These are phyloP conservation scores for Ptychobarbus kaznakovi DNA, from an alignment of 2,797 vertebrate species.

Conservation along the genomic window DNA sequence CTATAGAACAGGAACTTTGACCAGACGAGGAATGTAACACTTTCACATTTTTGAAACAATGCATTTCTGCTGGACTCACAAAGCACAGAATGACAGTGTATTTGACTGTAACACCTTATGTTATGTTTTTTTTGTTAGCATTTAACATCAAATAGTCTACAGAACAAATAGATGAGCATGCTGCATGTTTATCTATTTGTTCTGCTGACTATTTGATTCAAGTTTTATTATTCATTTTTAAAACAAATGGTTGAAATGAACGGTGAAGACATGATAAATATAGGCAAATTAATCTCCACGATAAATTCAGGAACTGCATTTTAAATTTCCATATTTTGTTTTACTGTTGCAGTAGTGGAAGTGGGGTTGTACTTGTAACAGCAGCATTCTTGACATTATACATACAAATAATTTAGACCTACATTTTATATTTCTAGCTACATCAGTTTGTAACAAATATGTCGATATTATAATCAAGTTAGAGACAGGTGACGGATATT, in stretches of 20 bases:
- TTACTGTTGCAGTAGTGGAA: too few species aligned
- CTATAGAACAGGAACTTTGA: too few species aligned
- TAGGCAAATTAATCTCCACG: neutral
- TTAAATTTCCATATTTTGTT: neutral
- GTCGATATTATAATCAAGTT: neutral
- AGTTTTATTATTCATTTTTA: neutral
- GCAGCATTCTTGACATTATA: neutral
- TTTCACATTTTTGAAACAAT: too few species aligned
- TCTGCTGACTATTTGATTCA: neutral
- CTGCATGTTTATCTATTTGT: neutral
- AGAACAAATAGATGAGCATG: too few species aligned
- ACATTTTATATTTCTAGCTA: neutral
- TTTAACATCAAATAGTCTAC: too few species aligned
- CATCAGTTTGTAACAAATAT: neutral
- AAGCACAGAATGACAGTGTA: neutral
- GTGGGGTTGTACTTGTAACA: neutral
- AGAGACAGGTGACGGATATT: slow-evolving; percentile 66
- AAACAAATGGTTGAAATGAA: neutral
- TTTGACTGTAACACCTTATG: neutral
- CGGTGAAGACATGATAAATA: neutral
- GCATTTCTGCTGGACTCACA: too few species aligned
- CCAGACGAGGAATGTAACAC: too few species aligned
- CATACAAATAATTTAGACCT: neutral
- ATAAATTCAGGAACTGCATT: neutral
- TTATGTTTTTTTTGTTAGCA: too few species aligned